These are phyloP conservation scores for Macrosoma leucophasiata DNA, from an alignment of 2,888 invertebrate species.

Conservation along the genomic window DNA sequence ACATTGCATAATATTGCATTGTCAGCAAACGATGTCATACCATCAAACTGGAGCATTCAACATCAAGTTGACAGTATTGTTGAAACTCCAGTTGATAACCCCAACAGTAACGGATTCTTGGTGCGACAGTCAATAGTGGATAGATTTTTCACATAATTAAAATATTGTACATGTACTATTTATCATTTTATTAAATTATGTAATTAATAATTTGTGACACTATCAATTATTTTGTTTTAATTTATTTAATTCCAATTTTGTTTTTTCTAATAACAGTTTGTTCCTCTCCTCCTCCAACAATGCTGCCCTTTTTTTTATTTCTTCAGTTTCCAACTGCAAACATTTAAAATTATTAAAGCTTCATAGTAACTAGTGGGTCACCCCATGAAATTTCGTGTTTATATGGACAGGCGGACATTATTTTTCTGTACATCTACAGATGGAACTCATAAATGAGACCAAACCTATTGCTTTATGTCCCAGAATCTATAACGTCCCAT, in stretches of 20 bases:
- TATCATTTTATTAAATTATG: background rate
- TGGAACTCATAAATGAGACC: no score
- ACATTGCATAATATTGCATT: slow-evolving; percentile 6
- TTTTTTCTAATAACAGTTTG: background rate
- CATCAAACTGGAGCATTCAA: background rate
- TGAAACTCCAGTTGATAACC: background rate
- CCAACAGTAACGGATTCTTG: background rate
- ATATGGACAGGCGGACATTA: no score
- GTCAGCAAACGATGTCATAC: background rate
- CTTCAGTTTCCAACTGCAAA: slow-evolving; percentile 1
- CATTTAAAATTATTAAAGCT: no score
- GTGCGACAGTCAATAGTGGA: slow-evolving; percentile 2
- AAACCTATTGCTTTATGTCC: no score
- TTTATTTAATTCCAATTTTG: background rate
- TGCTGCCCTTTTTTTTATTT: background rate
- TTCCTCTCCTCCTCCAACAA: background rate
- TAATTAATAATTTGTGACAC: no score
- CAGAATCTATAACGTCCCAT: no score
- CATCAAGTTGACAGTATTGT: background rate
- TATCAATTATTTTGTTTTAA: no score
- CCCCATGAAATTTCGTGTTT: no score
- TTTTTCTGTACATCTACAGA: no score
- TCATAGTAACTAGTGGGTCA: no score
- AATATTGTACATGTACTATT: background rate
- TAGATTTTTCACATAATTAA: slow-evolving; percentile 2